Conservation (phyloP, 1,140 invertebrate species). For the Schlechtendalia chinensis region DNA sequence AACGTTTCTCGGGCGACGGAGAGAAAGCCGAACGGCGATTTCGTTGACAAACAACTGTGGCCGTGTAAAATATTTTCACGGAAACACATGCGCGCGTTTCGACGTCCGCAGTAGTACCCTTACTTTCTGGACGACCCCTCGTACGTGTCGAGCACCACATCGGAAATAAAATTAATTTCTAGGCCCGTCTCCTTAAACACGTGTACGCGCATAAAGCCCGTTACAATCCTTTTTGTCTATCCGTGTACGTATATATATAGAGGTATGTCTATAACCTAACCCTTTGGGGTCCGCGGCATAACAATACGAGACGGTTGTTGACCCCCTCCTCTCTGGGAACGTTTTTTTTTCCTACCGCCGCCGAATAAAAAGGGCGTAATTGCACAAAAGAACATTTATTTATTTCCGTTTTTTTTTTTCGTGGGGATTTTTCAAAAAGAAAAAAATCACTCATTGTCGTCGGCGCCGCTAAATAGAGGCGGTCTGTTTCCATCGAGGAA, state of each 20-base stretch:
- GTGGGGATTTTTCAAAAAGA: conserved; percentile 41
- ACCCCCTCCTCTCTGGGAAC: conserved; percentile 47
- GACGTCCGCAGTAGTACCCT: no score
- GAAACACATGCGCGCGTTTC: no score
- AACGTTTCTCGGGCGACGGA: no score
- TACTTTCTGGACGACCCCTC: no score
- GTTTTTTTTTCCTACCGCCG: background rate
- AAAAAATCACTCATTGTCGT: conserved; percentile 48
- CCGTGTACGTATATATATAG: no score
- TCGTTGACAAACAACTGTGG: no score
- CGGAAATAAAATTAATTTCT: no score
- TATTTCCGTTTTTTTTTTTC: conserved; percentile 49
- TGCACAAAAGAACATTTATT: conserved; percentile 48
- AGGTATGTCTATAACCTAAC: background rate
- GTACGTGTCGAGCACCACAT: no score
- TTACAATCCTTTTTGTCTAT: conserved; percentile 8
- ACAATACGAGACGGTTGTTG: conserved; percentile 42
- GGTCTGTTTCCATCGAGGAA: conserved; percentile 43
- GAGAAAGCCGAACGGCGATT: no score
- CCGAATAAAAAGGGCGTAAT: conserved; percentile 40
- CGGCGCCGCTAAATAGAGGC: conserved; percentile 48
- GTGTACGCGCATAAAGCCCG: background rate
- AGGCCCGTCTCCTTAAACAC: conserved; percentile 4
- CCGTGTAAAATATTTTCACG: no score
- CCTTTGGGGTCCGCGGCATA: background rate